Evolutionary conservation across 2,797 vertebrate genomes (phyloP), one percentile per base, ranked within the genome.

Genomic region (Lagodon rhomboides): DNA sequence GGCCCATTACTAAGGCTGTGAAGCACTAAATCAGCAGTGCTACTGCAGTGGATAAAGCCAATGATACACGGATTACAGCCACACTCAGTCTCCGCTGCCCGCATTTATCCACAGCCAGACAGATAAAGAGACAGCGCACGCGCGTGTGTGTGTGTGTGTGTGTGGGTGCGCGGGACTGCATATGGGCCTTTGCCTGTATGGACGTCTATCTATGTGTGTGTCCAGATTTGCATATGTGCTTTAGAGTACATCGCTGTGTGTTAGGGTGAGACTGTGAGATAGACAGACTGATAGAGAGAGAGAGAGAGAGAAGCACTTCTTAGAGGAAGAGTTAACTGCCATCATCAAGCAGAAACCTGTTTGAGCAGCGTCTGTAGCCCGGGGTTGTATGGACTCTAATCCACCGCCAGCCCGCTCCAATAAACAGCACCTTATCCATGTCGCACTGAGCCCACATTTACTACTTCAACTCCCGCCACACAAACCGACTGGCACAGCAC

Each of bases 21-120:
- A 71, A 90, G 89, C 89, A 92, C 88, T 94, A 94, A 94, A 94
- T 94, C 93, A 94, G 87, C 73, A 85, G 81, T 88, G 85, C 68
- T 83, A 76, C 89, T 84, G 84, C 87, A 84, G 82, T 81, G 87
- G 88, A 92, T 94, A 92, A 95, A 95, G 89, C 87, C 86, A 92
- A 85, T 92, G 87, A 92, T 92, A 93, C 84, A 90, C 86, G 76
- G 90, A 94, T 94, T 94, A 91, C 87, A 91, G 89, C 87, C 87
- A 88, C 86, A 85, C 84, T 88, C 86, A 77, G 82, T 82, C 80
- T 85, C 75, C 61, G 68, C 84, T 84, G 78, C 75, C 84, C 47
- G 25, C 84, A 83, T 89, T 90, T 89, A 91, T 90, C 89, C 85
- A 91, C 72, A 85, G 82, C 71, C 74, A 85, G 79, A 86, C 83